Evolutionary conservation across 1,140 invertebrate species (phyloP).

Genomic region (Drosophila leontia): DNA sequence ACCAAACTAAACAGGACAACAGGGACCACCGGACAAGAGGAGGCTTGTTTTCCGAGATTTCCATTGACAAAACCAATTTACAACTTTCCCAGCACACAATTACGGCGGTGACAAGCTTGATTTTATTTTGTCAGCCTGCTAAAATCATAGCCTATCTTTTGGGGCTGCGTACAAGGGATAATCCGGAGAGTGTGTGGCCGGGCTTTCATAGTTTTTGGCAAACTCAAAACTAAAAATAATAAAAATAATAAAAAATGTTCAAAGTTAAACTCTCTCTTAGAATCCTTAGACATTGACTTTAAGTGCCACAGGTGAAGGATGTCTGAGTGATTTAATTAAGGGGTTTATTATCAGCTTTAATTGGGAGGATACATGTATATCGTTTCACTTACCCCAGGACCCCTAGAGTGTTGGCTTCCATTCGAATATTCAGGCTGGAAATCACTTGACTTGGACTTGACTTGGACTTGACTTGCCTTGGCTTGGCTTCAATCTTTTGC

Average conservation of each 20-base stretch:
- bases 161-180: not conserved
- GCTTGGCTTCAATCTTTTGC: not conserved
- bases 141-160: not conserved
- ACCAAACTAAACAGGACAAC: not conserved
- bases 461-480: not conserved
- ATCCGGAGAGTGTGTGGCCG: not conserved
- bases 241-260: not conserved
- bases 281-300: not conserved
- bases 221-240: too few relatives aligned
- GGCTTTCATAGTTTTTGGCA: not conserved
- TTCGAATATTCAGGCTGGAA: not conserved
- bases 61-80: slow-evolving; percentile 17
- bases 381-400: slow-evolving; percentile 2
- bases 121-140: slow-evolving; percentile 8
- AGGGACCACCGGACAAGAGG: not conserved
- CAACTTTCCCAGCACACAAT: slow-evolving; percentile 15
- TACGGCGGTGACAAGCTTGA: slow-evolving; percentile 17
- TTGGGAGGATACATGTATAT: not conserved
- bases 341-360: not conserved
- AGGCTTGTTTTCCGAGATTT: not conserved
- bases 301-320: slow-evolving; percentile 3
- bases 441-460: slow-evolving; percentile 8
- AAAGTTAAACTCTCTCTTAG: not conserved
- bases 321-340: slow-evolving; percentile 5
- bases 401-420: not conserved